Conservation (phyloP, 1,140 invertebrate species). For the Manduca sexta region DNA sequence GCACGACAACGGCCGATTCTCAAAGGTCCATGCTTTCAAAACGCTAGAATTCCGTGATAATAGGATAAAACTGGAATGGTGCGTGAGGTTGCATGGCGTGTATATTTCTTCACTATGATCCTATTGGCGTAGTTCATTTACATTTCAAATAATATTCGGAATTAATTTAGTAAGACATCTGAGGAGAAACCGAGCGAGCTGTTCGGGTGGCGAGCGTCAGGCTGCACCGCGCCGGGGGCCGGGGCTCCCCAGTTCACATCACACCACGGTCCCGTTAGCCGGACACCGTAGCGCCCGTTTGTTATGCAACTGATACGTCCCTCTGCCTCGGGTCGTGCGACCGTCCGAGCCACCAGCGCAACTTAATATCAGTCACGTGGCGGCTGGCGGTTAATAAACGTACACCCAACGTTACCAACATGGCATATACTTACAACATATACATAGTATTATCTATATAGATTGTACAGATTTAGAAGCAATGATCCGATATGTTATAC, state of each 20-base stretch:
- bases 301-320: constrained; percentile 59
- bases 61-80: constrained; percentile 35
- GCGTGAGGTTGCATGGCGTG: constrained; percentile 30
- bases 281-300: constrained; percentile 42
- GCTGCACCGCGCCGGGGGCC: constrained; percentile 21
- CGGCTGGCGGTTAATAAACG: too few species aligned
- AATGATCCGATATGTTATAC: too few species aligned
- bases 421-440: too few species aligned
- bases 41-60: constrained; percentile 45
- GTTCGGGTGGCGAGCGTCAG: constrained; percentile 15
- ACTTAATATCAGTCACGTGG: neutral
- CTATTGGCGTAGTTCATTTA: too few species aligned
- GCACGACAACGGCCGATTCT: constrained; percentile 28
- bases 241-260: constrained; percentile 26
- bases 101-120: constrained; percentile 1
- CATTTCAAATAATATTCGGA: too few species aligned
- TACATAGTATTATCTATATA: too few species aligned
- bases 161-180: constrained; percentile 6
- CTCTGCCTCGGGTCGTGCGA: constrained; percentile 17
- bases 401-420: too few species aligned
- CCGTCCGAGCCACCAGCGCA: constrained; percentile 8
- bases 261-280: constrained; percentile 51
- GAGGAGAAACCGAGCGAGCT: constrained; percentile 10
- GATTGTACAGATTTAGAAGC: too few species aligned
- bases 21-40: constrained; percentile 14